Evolutionary conservation across 2,797 vertebrate species (phyloP), one percentile per base, ranked within the genome.

Genomic region (Cyprinella venusta): DNA sequence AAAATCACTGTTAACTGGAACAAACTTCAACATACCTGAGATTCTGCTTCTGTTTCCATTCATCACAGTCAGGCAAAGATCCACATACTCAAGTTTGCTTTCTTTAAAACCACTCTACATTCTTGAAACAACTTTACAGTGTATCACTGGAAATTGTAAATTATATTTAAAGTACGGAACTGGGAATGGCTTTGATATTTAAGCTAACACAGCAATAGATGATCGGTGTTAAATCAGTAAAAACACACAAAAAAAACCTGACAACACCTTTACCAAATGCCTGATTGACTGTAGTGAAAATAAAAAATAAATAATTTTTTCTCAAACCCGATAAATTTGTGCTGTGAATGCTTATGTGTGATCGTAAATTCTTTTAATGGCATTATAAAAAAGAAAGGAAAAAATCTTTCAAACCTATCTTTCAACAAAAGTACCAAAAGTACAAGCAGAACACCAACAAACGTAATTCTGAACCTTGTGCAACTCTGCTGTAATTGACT

Each of bases 401-500:
- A n/a, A 83, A 81, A 67, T 81, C 16, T 48, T 48, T 54, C 52
- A 54, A 54, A 54, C 10, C 8, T n/a, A n/a, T 33, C 13, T 54
- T 56, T 64, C 16, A 85, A 63, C 16, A 68, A 63, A 81, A 24
- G 72, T 79, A 21, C 30, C 16, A 68, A 68, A 82, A 24, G 72
- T 79, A 21, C 30, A 88, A 82, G 54, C 36, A 79, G 77, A 82
- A 84, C 8, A 54, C 3, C 2, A 59, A 30, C 59, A 0, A 63
- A 45, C 6, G 18, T 59, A 77, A 48, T 63, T 63, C 38, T 48
- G 87, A 84, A 82, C 59, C 81, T 89, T 89, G 90, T 92, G 92
- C 92, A 94, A 92, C 83, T 88, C 63, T 33, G 75, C 38, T 83
- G 85, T 87, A 90, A 87, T 77, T 24, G 82, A 82, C 16, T 59